phyloP scores from a whole-genome alignment of 2,888 invertebrate species.

The Adelphocoris suturalis region DNA sequence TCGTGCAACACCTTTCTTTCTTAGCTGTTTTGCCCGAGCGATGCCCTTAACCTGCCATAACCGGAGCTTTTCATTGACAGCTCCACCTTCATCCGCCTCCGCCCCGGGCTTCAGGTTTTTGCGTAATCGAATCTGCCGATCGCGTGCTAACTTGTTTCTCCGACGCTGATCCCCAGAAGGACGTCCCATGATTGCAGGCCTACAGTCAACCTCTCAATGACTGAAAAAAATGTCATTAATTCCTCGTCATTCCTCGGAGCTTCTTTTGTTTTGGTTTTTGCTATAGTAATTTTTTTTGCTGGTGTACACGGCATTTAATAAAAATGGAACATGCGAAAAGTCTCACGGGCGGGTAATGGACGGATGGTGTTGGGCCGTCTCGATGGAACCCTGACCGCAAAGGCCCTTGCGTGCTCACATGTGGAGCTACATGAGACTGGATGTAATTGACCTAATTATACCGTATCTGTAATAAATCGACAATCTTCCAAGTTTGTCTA shows the following conservation, averaged over 20 bases:
- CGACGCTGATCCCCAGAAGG: neutral
- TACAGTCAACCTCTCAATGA: neutral
- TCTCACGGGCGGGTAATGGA: constrained; percentile 21
- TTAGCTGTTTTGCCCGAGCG: neutral
- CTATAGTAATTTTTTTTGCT: neutral
- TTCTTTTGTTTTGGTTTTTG: neutral
- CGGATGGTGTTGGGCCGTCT: neutral
- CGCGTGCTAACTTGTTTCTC: neutral
- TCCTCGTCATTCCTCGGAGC: neutral
- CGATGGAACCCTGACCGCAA: neutral
- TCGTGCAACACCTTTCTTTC: neutral
- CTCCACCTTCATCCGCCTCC: constrained; percentile 24
- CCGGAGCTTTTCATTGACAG: neutral
- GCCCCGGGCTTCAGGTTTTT: neutral
- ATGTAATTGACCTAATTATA: no score
- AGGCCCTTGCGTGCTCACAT: neutral
- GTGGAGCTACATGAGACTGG: no score
- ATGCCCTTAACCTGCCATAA: neutral
- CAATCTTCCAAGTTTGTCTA: no score
- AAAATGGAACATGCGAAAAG: constrained; percentile 34
- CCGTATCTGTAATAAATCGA: no score
- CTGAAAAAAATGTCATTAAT: constrained; percentile 6
- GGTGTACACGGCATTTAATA: neutral
- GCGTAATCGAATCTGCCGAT: neutral
- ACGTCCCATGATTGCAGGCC: neutral